Evolutionary conservation across 2,113 vertebrate genomes (phyloP).

Genomic region (Pachypanchax playfairii): DNA sequence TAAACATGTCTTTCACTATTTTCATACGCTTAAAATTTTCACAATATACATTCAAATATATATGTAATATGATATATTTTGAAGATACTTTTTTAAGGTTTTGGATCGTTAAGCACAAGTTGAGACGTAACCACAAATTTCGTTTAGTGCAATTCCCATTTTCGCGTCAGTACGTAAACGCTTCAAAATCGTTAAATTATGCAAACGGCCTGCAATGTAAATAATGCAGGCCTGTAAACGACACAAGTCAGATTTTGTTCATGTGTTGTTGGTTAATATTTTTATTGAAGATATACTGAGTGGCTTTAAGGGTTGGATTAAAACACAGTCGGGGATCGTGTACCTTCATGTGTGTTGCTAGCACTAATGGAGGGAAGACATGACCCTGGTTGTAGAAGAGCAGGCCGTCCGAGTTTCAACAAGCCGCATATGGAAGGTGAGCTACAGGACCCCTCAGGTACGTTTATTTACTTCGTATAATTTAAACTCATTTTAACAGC

Average conservation of each 20-base stretch:
- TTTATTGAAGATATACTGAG: not conserved
- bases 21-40: too few relatives aligned
- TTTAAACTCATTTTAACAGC: not conserved
- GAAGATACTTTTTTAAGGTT: too few relatives aligned
- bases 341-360: conserved; percentile 27
- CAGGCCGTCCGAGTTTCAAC: conserved; percentile 22
- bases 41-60: too few relatives aligned
- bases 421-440: conserved; percentile 4
- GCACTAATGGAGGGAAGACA: conserved; percentile 52
- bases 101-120: too few relatives aligned
- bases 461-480: too few relatives aligned
- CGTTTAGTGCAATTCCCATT: conserved; percentile 2
- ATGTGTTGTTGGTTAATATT: too few relatives aligned
- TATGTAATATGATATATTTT: too few relatives aligned
- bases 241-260: not conserved
- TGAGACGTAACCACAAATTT: too few relatives aligned
- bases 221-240: not conserved
- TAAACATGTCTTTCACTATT: too few relatives aligned
- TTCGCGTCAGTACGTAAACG: not conserved
- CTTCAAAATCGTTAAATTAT: not conserved
- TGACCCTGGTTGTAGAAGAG: conserved; percentile 21
- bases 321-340: conserved; percentile 38
- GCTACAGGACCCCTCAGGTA: not conserved
- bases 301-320: too few relatives aligned
- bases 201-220: not conserved